Base-by-base conservation (phyloP, 2,113 vertebrate species). In the Cyanoramphus novaezelandiae region DNA sequence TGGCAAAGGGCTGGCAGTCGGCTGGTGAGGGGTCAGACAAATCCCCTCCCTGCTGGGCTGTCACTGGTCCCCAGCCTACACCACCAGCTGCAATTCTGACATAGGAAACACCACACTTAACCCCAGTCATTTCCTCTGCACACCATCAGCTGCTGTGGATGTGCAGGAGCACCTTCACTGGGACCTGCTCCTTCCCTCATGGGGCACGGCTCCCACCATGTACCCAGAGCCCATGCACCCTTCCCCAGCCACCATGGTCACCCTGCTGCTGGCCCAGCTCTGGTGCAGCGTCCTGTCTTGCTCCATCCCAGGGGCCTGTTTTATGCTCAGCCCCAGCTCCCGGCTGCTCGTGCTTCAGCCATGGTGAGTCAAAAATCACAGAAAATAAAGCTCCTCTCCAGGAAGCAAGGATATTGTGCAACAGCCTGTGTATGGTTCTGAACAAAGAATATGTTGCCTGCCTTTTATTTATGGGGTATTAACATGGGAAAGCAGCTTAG, bases 21-120 rank as follows among this genome's bases (percentile, higher is more conserved):
- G n/a, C 49, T 35, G 57, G 35, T 1, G 8, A 35, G 67, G 67
- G 39, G 72, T 44, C 50, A 33, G 44, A 35, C 37, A 71, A 1
- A 1, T 67, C n/a, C 62, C 27, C 41, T 57, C 76, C 20, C 43
- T 44, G 52, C 44, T 17, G 39, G 41, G 70, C 44, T 82, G 16
- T 46, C 19, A 7, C n/a, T 28, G 47, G 21, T 46, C 31, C 84
- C 44, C 77, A 75, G 50, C 39, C 52, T 19, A 6, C 63, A 63
- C 68, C 57, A 35, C 33, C 41, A 67, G 68, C 68, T 64, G 37
- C 7, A 15, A 24, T 28, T 67, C 7, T n/a, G 63, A 31, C 25
- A 4, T 0, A 29, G 68, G 29, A 24, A 80, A 10, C 25, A 7
- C 5, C 0, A 0, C 19, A 6, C 18, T 29, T 31, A 37, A 12